These are phyloP conservation scores for Lordiphosa stackelbergi DNA, from an alignment of 1,140 invertebrate species.

Conservation along the genomic window DNA sequence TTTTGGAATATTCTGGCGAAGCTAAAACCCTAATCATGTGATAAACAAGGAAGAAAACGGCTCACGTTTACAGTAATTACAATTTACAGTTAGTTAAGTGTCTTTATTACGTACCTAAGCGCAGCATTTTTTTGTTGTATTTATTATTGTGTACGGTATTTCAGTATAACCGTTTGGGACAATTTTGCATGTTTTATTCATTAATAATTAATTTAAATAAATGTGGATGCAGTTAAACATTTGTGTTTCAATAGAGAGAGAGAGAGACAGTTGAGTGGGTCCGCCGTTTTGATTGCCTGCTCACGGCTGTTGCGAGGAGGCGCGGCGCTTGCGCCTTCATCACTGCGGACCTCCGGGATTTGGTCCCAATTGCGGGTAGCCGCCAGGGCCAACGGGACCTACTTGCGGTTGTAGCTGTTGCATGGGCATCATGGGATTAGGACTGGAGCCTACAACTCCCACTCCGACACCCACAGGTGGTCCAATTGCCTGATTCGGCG, in stretches of 20 bases:
- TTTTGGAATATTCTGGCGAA: constrained; percentile 10
- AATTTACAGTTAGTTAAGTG: constrained; percentile 45
- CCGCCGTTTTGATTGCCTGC: constrained; percentile 32
- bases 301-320: constrained; percentile 62
- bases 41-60: constrained; percentile 34
- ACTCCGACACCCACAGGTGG: constrained; percentile 51
- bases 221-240: constrained; percentile 11
- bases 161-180: constrained; percentile 5
- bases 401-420: constrained; percentile 70
- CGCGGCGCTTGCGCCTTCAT: constrained; percentile 76
- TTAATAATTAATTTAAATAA: constrained; percentile 11
- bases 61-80: constrained; percentile 21
- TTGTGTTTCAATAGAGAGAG: too few species aligned
- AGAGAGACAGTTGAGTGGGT: background rate
- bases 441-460: constrained; percentile 77
- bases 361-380: constrained; percentile 58
- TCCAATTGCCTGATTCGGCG: constrained; percentile 62
- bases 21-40: constrained; percentile 43
- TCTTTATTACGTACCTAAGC: constrained; percentile 38
- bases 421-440: constrained; percentile 80
- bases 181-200: constrained; percentile 19
- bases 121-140: constrained; percentile 17
- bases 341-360: constrained; percentile 72
- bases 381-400: constrained; percentile 52
- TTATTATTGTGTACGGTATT: constrained; percentile 8